Evolutionary conservation across 1,140 invertebrate genomes (phyloP).

Genomic region (Orussus abietinus): DNA sequence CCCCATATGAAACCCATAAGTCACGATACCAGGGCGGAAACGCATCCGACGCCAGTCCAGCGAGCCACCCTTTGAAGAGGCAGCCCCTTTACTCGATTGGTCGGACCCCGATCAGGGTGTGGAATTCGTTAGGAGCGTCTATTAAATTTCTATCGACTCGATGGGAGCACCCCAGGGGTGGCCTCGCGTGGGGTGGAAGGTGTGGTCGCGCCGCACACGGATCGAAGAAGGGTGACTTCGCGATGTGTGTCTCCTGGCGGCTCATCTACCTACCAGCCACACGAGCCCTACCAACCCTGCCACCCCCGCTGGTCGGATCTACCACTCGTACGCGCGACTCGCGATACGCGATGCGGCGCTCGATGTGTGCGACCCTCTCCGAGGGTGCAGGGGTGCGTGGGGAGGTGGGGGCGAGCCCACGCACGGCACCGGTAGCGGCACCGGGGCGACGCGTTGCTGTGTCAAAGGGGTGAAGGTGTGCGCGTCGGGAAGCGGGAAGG

Average conservation of each 20-base stretch:
- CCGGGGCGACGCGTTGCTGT: constrained; percentile 21
- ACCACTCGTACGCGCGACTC: constrained; percentile 30
- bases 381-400: neutral
- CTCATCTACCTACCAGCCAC: no score
- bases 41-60: no score
- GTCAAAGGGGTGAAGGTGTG: constrained; percentile 39
- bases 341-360: constrained; percentile 31
- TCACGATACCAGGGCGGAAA: no score
- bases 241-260: no score
- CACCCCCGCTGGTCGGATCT: constrained; percentile 7
- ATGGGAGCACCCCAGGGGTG: constrained; percentile 10
- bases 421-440: neutral
- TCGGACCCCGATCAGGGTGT: neutral
- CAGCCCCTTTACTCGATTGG: neutral
- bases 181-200: constrained; percentile 24
- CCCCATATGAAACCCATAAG: no score
- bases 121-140: constrained; percentile 17
- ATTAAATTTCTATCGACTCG: constrained; percentile 34
- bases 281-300: no score
- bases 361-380: constrained; percentile 21
- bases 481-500: constrained; percentile 18
- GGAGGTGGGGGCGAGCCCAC: constrained; percentile 4
- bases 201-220: constrained; percentile 24
- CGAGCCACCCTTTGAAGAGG: no score
- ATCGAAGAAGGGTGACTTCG: constrained; percentile 27